These are phyloP conservation scores for Bhutanitis thaidina DNA, from an alignment of 2,888 invertebrate species.

Conservation along the genomic window DNA sequence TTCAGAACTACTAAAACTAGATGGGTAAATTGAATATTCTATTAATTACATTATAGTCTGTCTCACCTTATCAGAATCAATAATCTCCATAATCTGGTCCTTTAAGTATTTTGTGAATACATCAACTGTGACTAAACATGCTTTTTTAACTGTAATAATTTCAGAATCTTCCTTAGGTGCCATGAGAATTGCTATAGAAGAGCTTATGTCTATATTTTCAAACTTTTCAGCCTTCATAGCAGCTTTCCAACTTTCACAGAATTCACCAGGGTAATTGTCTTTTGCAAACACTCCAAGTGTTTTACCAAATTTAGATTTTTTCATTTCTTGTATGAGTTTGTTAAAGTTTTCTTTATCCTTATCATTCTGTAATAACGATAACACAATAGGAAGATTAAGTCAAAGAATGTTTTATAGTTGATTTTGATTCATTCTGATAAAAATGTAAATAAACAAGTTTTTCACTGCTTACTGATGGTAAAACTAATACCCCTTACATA, in stretches of 20 bases:
- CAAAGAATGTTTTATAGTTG: too few relatives aligned
- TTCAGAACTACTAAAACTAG: too few relatives aligned
- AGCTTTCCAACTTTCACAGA: conserved; percentile 94
- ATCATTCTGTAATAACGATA: conserved; percentile 80
- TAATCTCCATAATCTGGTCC: conserved; percentile 98
- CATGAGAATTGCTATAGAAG: conserved; percentile 91
- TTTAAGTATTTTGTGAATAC: conserved; percentile 97
- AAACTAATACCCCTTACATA: too few relatives aligned
- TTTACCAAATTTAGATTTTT: conserved; percentile 93
- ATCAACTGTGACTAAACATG: conserved; percentile 95
- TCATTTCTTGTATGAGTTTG: conserved; percentile 88
- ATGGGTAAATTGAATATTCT: too few relatives aligned
- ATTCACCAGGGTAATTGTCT: conserved; percentile 95
- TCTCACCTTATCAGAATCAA: conserved; percentile 95
- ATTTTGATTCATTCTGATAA: too few relatives aligned
- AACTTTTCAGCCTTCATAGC: conserved; percentile 88
- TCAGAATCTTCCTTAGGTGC: conserved; percentile 97
- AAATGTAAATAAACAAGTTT: too few relatives aligned
- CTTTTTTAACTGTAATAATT: conserved; percentile 93
- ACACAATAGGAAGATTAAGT: not conserved
- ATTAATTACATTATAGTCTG: conserved; percentile 7
- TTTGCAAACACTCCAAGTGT: conserved; percentile 94
- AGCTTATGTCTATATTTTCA: conserved; percentile 92
- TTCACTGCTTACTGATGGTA: too few relatives aligned
- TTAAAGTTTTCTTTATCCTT: conserved; percentile 96